A percentile compares a stretch with the other conserved stretches of the same genome.
Evolutionary conservation across 2,113 vertebrate species (phyloP).

Genomic region (Protobothrops mucrosquamatus): DNA sequence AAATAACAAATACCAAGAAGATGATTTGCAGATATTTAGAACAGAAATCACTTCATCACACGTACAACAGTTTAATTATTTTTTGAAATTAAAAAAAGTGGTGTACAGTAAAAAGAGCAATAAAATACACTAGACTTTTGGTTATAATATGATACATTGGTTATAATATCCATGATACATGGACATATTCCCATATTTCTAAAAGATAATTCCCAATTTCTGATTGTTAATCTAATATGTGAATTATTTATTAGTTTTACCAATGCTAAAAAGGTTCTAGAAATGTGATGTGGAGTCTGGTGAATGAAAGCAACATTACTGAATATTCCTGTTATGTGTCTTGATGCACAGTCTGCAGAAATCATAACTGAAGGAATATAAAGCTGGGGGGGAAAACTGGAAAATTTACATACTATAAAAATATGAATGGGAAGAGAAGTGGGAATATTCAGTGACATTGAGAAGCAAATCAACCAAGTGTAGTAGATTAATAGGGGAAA

Average conservation of each 20-base stretch:
- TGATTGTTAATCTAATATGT: background rate
- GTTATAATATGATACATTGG: background rate
- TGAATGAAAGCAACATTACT: background rate
- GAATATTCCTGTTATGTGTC: background rate
- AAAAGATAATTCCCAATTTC: conserved; percentile 23
- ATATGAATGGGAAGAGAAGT: conserved; percentile 1
- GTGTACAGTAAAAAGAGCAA: background rate
- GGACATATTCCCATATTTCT: conserved; percentile 31
- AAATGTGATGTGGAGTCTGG: background rate
- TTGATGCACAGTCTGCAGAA: background rate
- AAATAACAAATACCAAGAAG: background rate
- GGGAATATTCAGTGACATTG: background rate
- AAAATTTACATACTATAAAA: background rate
- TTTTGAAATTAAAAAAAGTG: background rate
- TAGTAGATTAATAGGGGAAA: background rate
- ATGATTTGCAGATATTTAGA: background rate
- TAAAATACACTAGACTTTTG: background rate
- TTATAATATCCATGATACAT: background rate
- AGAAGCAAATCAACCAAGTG: background rate
- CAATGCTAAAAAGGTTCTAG: background rate
- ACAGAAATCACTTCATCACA: rapidly evolving
- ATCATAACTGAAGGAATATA: background rate
- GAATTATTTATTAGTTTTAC: background rate
- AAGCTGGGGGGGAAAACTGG: background rate
- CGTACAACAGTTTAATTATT: too few relatives aligned